phyloP scores from a whole-genome alignment of 2,888 invertebrate species.

The Cacoxenus indagator region DNA sequence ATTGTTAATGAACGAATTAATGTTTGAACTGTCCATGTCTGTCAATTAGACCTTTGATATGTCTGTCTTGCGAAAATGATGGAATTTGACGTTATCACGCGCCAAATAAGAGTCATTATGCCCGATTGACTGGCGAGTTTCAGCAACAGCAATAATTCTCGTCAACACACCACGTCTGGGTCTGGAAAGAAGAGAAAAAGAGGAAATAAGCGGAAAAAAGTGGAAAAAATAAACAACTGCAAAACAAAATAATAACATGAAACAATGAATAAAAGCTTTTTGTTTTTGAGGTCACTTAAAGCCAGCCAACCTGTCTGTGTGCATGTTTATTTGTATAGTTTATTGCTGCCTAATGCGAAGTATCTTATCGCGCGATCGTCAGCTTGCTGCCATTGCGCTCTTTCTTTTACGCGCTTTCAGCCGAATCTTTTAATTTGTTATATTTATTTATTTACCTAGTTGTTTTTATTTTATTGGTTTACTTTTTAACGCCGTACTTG shows the following conservation, averaged over 20 bases:
- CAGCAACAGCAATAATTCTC: too few species aligned
- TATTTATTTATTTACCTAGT: constrained; percentile 8
- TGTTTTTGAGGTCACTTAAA: constrained; percentile 9
- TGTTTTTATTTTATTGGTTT: constrained; percentile 22
- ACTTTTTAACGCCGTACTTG: too few species aligned
- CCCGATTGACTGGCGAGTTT: too few species aligned
- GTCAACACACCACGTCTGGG: too few species aligned
- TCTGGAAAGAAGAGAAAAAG: too few species aligned
- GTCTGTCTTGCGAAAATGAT: too few species aligned
- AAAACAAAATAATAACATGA: not conserved
- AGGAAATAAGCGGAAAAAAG: too few species aligned
- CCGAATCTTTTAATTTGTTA: constrained; percentile 33
- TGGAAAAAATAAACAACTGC: not conserved
- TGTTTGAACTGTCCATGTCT: too few species aligned
- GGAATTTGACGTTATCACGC: too few species aligned
- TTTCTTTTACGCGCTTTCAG: constrained; percentile 18
- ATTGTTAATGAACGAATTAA: too few species aligned
- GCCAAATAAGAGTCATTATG: too few species aligned
- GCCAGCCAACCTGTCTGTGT: not conserved
- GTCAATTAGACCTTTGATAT: too few species aligned
- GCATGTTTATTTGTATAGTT: not conserved
- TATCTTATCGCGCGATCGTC: not conserved
- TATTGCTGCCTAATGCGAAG: not conserved
- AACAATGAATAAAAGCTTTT: not conserved
- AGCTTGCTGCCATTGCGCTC: constrained; percentile 14